Evolutionary conservation across 2,888 invertebrate species (phyloP), one percentile per base, ranked within the genome.

Genomic region (Ypsolopha scabrella): DNA sequence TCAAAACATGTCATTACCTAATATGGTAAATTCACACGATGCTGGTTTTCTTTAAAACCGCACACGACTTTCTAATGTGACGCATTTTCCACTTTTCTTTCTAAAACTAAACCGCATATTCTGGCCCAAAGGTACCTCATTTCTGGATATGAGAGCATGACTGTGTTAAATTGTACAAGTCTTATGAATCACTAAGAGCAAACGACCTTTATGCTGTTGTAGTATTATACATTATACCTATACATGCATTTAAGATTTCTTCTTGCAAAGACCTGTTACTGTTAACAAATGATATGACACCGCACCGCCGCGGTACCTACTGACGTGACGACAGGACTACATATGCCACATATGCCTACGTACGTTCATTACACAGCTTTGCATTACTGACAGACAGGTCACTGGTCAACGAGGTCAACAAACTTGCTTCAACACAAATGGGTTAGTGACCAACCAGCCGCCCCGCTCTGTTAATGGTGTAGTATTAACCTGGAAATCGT

Each of bases 381-480:
- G 66, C 68, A 59, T 62, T 64, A 63, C 64, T 58, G 54, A 43
- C 55, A 54, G 52, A 57, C 70, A 68, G 68, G 68, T 70, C 68
- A 63, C 64, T 70, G 72, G 66, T 68, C 68, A 75, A 66, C 68
- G 67, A 68, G 75, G 75, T 73, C 74, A 70, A 65, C 68, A 72
- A 75, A 75, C 74, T 69, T 66, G 71, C 63, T 65, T 58, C 59
- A 61, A 55, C 63, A 62, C 62, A 61, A 67, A 67, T 64, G 66
- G 70, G 72, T 71, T 64, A 68, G 60, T 65, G 61, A 24, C 24
- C 14, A 13, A 43, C 13, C 43, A 14, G 43, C 43, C 24, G 49
- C 49, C 52, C 48, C 48, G 45, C 45, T n/a, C 7, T 14, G 13
- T 41, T 13, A 11, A 13, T 41, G 11, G 11, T 41, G 41, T 41